A percentile compares a stretch with the other conserved stretches of the same genome.
These are phyloP conservation scores for Aplysina aerophoba DNA, from an alignment of 37 sponge, comb jelly and placozoan species.

Conservation along the genomic window DNA sequence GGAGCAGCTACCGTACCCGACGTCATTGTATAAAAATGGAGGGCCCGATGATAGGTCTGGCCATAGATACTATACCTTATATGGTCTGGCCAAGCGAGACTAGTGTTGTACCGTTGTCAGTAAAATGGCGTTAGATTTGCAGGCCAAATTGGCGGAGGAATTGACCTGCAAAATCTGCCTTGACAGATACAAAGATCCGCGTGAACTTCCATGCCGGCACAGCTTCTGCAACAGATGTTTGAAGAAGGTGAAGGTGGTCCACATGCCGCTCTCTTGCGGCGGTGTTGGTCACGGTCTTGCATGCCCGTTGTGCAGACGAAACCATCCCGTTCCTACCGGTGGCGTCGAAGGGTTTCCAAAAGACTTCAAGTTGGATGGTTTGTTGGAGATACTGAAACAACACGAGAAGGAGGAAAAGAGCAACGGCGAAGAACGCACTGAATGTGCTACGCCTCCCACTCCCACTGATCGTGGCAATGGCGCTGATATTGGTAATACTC, in stretches of 20 bases:
- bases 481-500: too few species aligned
- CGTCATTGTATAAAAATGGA: too few species aligned
- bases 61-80: too few species aligned
- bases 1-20: too few species aligned
- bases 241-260: background rate
- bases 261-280: background rate
- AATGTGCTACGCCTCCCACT: background rate
- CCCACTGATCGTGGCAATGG: too few species aligned
- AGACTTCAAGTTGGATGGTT: constrained; percentile 5
- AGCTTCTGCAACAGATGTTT: constrained; percentile 16
- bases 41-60: too few species aligned
- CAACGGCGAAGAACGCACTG: background rate
- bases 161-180: constrained; percentile 20
- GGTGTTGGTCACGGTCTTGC: background rate
- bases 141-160: background rate
- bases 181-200: background rate
- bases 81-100: too few species aligned
- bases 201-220: constrained; percentile 23
- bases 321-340: background rate
- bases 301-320: constrained; percentile 9
- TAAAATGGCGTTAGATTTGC: background rate
- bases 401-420: background rate
- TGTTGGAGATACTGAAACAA: background rate
- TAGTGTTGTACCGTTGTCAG: background rate
- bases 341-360: constrained; percentile 1